Evolutionary conservation across 2,888 invertebrate genomes (phyloP).

Genomic region (Chaitophorus viminalis): DNA sequence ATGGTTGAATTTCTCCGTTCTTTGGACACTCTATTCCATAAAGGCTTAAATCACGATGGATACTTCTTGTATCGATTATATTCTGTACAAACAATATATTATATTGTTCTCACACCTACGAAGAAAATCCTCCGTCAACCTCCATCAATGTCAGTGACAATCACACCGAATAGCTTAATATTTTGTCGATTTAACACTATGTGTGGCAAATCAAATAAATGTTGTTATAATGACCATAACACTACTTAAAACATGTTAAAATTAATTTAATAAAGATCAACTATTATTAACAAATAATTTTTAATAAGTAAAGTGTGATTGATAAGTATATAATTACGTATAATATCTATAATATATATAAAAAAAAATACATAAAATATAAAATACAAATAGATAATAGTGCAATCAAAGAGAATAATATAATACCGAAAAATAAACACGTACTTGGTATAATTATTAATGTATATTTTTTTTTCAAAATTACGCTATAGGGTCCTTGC

Average conservation of each 20-base stretch:
- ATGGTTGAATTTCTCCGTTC: background rate
- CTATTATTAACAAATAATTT: background rate
- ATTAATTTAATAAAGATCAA: background rate
- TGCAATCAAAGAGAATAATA: no score
- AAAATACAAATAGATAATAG: no score
- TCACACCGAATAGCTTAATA: background rate
- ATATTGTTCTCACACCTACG: background rate
- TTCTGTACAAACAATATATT: background rate
- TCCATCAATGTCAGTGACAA: constrained; percentile 22
- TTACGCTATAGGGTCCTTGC: no score
- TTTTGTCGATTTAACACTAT: background rate
- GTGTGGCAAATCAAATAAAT: background rate
- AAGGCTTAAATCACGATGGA: background rate
- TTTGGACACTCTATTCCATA: constrained; percentile 11
- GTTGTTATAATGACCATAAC: background rate
- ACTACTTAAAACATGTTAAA: background rate
- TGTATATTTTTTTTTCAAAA: no score
- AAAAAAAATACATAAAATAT: no score
- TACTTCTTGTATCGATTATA: background rate
- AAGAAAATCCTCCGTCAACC: constrained; percentile 1
- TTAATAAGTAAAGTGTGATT: no score
- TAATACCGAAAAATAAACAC: no score
- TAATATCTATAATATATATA: no score
- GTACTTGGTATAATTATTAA: no score
- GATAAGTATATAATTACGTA: no score